Conservation (phyloP, 2,113 vertebrate genomes). For the Urocynchramus pylzowi region DNA sequence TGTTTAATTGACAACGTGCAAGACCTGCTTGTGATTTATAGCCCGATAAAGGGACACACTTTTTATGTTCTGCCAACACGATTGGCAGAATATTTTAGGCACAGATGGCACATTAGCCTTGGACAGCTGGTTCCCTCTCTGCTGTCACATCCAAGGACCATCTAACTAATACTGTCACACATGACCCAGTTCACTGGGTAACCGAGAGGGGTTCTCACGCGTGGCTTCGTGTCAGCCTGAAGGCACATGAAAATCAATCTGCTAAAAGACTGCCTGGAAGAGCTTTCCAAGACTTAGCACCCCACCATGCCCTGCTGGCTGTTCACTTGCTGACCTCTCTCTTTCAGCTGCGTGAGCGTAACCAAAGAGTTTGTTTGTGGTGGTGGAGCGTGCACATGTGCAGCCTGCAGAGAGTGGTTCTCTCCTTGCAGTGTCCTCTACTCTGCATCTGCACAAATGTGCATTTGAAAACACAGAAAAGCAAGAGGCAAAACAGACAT, state of each 20-base stretch:
- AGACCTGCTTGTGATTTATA: constrained; percentile 86
- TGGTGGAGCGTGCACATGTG: background rate
- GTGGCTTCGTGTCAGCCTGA: constrained; percentile 40
- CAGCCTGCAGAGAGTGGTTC: background rate
- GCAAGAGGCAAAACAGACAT: background rate
- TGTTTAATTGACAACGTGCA: constrained; percentile 81
- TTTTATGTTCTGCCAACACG: constrained; percentile 73
- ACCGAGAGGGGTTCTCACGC: constrained; percentile 22
- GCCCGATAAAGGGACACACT: constrained; percentile 80
- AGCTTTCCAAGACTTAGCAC: constrained; percentile 15
- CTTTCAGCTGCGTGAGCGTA: background rate
- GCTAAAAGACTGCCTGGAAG: constrained; percentile 41
- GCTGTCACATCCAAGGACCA: constrained; percentile 70
- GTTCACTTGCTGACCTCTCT: constrained; percentile 14
- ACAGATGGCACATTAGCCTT: constrained; percentile 82
- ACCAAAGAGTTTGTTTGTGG: background rate
- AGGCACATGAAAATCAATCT: constrained; percentile 62
- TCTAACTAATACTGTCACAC: constrained; percentile 70
- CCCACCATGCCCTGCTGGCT: background rate
- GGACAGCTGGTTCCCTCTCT: constrained; percentile 80
- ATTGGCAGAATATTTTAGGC: constrained; percentile 75
- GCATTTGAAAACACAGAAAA: background rate
- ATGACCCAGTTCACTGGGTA: constrained; percentile 70
- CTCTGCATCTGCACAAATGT: background rate
- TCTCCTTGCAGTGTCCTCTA: background rate